phyloP scores from a whole-genome alignment of 2,797 vertebrate species.

The Decapterus maruadsi region DNA sequence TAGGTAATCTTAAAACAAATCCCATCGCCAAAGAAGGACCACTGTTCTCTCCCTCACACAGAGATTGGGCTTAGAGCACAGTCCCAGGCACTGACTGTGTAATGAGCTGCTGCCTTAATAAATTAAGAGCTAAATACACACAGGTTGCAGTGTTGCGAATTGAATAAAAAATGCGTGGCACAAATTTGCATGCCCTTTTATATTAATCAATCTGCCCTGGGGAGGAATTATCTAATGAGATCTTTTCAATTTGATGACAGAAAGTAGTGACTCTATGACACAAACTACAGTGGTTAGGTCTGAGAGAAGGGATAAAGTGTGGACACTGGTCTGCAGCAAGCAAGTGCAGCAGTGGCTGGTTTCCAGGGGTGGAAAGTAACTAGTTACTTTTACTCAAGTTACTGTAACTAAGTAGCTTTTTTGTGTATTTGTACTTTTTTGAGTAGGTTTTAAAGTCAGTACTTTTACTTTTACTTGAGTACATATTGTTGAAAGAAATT shows the following conservation, averaged over 20 bases:
- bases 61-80: background rate
- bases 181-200: slow-evolving; percentile 25
- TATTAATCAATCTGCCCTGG: background rate
- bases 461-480: too few relatives aligned
- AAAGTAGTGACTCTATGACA: background rate
- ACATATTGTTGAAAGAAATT: too few relatives aligned
- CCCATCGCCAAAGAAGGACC: background rate
- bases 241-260: slow-evolving; percentile 6
- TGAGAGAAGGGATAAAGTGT: background rate
- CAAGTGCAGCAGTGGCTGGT: background rate
- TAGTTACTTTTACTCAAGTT: too few relatives aligned
- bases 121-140: slow-evolving; percentile 32
- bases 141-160: slow-evolving; percentile 16
- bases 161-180: slow-evolving; percentile 1
- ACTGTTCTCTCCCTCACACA: slow-evolving; percentile 7
- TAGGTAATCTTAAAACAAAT: slow-evolving; percentile 29
- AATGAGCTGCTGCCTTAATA: slow-evolving; percentile 38
- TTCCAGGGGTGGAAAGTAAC: too few relatives aligned
- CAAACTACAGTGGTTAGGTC: background rate
- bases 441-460: too few relatives aligned
- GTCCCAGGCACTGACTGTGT: slow-evolving; percentile 5
- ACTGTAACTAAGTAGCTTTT: too few relatives aligned
- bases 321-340: background rate
- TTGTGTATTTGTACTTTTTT: too few relatives aligned
- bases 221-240: slow-evolving; percentile 1